Evolutionary conservation across 2,797 vertebrate genomes (phyloP), one percentile per base, ranked within the genome.

Genomic region (Poeciliopsis gracilis): DNA sequence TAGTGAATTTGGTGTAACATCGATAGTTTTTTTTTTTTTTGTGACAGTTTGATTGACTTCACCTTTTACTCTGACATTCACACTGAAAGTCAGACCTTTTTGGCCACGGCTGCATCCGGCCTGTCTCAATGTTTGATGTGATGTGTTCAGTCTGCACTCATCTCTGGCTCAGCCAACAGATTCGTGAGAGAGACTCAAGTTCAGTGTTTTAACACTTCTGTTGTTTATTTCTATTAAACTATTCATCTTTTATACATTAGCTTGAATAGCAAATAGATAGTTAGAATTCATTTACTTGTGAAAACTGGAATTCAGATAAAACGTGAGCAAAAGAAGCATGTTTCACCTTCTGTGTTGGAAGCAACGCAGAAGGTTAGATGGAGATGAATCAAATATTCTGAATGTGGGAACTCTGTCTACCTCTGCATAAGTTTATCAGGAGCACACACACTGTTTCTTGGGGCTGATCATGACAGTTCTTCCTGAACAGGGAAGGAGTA

Each of bases 401-500:
- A 23, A 43, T 66, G n/a, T 72, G 41, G 49, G 25, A n/a, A 43
- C 43, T 63, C 55, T 46, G 23, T 77, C 6, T 28, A 51, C 41
- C 20, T 69, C 49, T 38, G 25, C 38, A 49, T 71, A 47, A 51
- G 45, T 72, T 75, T 70, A 75, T 74, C 18, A 5, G 2, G 77
- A 79, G 38, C 57, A 13, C 30, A 81, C 33, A 13, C 1, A 23
- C 2, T 20, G 10, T 73, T n/a, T 78, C 28, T 1, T 72, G 18
- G 49, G 13, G 8, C 51, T n/a, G 47, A 75, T 16, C 15, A 20
- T 47, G 49, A 28, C 3, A 13, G 28, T 12, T 53, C 30, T 71
- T 28, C 36, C 53, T 70, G 30, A 82, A 36, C 18, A 78, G 46
- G 20, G 6, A 3, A 72, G 73, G 2, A 86, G 1, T 49, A 49